Evolutionary conservation across 2,113 vertebrate species (phyloP).

Genomic region (Meles meles): DNA sequence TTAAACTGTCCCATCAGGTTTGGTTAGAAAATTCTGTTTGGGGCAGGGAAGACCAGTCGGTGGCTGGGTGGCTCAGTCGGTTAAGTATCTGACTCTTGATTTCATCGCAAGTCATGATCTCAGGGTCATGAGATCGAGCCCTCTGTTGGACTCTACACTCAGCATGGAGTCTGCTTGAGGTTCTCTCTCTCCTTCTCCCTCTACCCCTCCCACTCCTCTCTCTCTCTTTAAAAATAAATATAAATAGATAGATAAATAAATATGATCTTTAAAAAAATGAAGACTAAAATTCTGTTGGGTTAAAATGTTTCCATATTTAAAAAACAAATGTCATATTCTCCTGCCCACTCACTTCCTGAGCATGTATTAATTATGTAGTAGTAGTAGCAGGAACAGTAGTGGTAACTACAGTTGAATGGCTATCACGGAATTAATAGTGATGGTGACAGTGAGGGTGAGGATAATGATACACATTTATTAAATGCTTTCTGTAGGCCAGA

Average conservation of each 20-base stretch:
- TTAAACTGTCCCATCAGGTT: background rate
- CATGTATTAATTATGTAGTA: background rate
- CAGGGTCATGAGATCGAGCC: background rate
- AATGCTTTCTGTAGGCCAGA: background rate
- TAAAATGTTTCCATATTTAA: background rate
- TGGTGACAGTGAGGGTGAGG: too few species aligned
- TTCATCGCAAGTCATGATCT: background rate
- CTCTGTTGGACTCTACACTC: background rate
- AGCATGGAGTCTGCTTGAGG: background rate
- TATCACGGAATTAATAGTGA: too few species aligned
- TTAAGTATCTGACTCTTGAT: background rate
- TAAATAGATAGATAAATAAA: background rate
- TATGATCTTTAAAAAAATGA: background rate
- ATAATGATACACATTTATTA: background rate
- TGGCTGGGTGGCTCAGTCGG: background rate
- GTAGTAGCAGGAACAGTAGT: too few species aligned
- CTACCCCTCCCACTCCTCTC: background rate
- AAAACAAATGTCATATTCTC: background rate
- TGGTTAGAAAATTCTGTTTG: background rate
- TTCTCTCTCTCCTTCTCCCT: background rate
- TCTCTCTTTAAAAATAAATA: background rate
- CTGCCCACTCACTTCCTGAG: background rate
- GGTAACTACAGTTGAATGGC: too few species aligned
- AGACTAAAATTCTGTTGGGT: background rate
- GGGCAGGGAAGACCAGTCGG: background rate